Evolutionary conservation across 2,797 vertebrate species (phyloP).

Genomic region (Alectoris magna): DNA sequence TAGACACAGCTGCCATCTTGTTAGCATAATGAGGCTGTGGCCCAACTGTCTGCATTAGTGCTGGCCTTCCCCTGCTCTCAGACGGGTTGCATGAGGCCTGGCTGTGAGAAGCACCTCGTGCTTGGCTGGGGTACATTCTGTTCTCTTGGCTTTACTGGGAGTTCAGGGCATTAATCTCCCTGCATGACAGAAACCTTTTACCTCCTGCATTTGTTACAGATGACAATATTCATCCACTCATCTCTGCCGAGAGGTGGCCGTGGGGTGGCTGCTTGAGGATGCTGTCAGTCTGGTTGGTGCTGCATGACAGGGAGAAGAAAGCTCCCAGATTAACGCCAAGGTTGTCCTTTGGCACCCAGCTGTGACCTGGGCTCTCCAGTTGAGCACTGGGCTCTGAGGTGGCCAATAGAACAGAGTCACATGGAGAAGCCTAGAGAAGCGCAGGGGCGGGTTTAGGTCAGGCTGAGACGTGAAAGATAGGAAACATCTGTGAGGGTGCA

Average conservation of each 20-base stretch:
- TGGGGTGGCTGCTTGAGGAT: neutral
- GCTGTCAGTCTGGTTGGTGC: accelerated
- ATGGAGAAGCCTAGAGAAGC: neutral
- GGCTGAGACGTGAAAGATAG: neutral
- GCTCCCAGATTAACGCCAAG: neutral
- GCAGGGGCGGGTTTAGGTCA: neutral
- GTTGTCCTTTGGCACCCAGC: neutral
- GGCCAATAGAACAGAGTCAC: neutral
- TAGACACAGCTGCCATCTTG: neutral
- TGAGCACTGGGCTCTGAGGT: neutral
- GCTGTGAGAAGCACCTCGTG: neutral
- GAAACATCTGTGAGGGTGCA: neutral
- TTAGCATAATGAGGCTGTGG: neutral
- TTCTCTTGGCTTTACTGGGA: neutral
- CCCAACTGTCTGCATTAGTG: neutral
- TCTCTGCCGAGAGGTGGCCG: accelerated
- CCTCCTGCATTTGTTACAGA: neutral
- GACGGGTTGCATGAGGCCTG: neutral
- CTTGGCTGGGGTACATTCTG: accelerated
- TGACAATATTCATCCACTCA: accelerated
- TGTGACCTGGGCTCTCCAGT: neutral
- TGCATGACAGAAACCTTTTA: neutral
- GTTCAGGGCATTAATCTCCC: neutral
- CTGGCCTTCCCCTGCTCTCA: neutral
- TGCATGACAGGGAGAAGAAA: neutral